Evolutionary conservation across 2,888 invertebrate species (phyloP), one percentile per base, ranked within the genome.

Genomic region (Bedellia somnulentella): DNA sequence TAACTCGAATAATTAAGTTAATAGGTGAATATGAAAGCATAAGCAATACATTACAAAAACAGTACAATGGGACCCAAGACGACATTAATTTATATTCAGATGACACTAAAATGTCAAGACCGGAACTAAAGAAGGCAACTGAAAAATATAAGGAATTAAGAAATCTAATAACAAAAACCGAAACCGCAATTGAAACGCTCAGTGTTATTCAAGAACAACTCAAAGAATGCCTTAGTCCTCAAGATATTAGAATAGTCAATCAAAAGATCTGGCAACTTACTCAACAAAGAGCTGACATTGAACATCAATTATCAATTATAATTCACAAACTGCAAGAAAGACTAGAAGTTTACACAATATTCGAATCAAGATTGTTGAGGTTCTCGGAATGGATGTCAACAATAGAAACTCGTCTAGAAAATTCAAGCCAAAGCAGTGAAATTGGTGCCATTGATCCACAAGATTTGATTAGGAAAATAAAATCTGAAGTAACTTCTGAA

Each of bases 191-290:
- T 14, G 89, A 91, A 52, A 75, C 81, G 17, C 66, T 91, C 1
- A 85, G 83, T 24, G 82, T 86, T 1, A 82, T 83, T 16, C 86
- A 89, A 43, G 90, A 92, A 53, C 86, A 91, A 56, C 67, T 93
- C 3, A 89, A 90, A 45, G 90, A 92, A 51, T 89, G 88, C 44
- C 77, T 93, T 4, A 89, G 89, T 53, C 89, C 91, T 0, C 82
- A 85, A 27, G 93, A 93, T 48, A 86, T 90, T 60, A 87, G 91
- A 52, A 75, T 84, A 9, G 81, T 92, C 27, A 84, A 85, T 41
- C 92, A 92, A 52, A 81, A 82, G 39, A 80, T 86, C 37, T 87
- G 89, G 82, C 78, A 90, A 35, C 57, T 92, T 30, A 80, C 83
- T 58, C 90, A 93, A 49, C 88, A 89, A 44, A 85, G 90, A 40